phyloP scores from a whole-genome alignment of 2,888 invertebrate genomes.

The Ichneumoninae sp. region DNA sequence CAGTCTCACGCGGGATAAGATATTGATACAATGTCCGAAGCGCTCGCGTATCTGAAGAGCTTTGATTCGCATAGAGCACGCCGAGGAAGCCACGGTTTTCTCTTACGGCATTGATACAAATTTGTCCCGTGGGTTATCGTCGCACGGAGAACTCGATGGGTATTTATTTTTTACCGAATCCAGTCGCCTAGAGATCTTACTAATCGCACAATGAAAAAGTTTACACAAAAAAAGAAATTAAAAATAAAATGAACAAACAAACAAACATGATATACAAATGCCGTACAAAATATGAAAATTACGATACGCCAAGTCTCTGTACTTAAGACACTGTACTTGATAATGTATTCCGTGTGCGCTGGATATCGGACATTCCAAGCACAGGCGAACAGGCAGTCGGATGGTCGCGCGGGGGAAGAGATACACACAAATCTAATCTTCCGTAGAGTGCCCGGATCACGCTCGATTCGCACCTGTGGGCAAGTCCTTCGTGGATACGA shows the following conservation, averaged over 20 bases:
- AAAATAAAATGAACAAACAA: not conserved
- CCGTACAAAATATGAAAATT: constrained; percentile 49
- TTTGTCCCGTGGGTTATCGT: not conserved
- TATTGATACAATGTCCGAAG: constrained; percentile 49
- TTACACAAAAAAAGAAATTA: constrained; percentile 42
- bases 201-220: constrained; percentile 56
- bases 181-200: constrained; percentile 45
- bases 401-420: constrained; percentile 70
- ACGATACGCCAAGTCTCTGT: constrained; percentile 38
- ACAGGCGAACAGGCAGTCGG: constrained; percentile 59
- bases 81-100: not conserved
- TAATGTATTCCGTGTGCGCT: constrained; percentile 49
- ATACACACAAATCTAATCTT: constrained; percentile 77
- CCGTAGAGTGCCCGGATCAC: constrained; percentile 74
- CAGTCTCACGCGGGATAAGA: constrained; percentile 41
- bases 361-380: constrained; percentile 65
- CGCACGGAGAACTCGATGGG: not conserved
- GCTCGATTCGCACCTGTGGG: constrained; percentile 49
- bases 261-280: constrained; percentile 19
- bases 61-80: not conserved
- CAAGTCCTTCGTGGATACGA: constrained; percentile 26
- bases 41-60: constrained; percentile 11
- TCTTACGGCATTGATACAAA: not conserved
- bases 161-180: constrained; percentile 46
- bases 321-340: constrained; percentile 61